A percentile compares a stretch with the other conserved stretches of the same genome.
Conservation (phyloP, 2,888 invertebrate genomes). For the Melanchra persicariae region DNA sequence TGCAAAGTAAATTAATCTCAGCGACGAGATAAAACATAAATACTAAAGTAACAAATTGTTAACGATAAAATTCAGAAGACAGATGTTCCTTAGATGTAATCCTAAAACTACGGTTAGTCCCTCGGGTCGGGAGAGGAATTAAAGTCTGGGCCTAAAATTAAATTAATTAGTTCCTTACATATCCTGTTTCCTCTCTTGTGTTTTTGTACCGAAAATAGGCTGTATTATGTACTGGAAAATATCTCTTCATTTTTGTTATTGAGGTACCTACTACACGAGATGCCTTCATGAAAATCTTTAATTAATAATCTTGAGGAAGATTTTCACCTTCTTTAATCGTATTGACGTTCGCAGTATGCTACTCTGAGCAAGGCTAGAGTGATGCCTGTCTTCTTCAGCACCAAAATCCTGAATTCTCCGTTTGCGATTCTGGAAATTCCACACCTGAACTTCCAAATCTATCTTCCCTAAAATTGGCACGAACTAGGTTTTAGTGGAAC, state of each 20-base stretch:
- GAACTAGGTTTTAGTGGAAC: no score
- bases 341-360: neutral
- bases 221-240: neutral
- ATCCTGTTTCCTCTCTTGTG: constrained; percentile 21
- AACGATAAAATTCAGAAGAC: constrained; percentile 54
- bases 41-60: constrained; percentile 51
- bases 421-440: no score
- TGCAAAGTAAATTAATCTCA: constrained; percentile 33
- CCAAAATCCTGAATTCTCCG: no score
- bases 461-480: neutral
- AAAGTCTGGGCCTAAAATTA: constrained; percentile 55
- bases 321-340: neutral
- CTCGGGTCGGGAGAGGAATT: constrained; percentile 38
- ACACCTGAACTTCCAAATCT: no score
- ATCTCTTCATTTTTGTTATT: neutral
- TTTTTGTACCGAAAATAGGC: no score
- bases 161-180: constrained; percentile 62
- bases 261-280: neutral
- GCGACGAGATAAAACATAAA: constrained; percentile 36
- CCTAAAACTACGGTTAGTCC: constrained; percentile 52
- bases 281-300: neutral
- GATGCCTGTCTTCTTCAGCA: neutral
- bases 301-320: neutral
- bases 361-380: neutral
- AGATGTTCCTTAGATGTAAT: constrained; percentile 54